Conservation (phyloP, 2,888 invertebrate species). For the Lycophotia porphyrea region DNA sequence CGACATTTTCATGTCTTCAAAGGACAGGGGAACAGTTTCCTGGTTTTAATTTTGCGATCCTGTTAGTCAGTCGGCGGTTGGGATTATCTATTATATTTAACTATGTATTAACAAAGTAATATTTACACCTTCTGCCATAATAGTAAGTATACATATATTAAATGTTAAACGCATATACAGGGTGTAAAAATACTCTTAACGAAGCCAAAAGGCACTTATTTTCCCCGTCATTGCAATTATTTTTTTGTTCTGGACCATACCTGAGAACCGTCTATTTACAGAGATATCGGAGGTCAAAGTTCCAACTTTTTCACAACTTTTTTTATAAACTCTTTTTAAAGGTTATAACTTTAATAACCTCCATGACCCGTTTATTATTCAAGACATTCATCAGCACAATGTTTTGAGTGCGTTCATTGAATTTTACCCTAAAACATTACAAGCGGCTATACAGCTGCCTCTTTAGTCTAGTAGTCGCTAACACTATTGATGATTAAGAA, state of each 20-base stretch:
- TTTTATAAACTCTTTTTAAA: too few relatives aligned
- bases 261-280: too few relatives aligned
- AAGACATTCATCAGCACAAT: too few relatives aligned
- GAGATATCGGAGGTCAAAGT: too few relatives aligned
- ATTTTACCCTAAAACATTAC: background rate
- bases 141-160: background rate
- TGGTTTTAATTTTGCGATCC: constrained; percentile 29
- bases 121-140: background rate
- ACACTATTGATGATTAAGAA: too few relatives aligned
- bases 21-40: constrained; percentile 11
- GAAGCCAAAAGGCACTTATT: too few relatives aligned
- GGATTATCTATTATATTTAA: background rate
- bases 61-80: background rate
- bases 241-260: too few relatives aligned
- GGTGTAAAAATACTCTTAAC: background rate
- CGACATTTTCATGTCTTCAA: constrained; percentile 18
- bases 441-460: background rate
- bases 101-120: background rate
- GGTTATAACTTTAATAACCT: too few relatives aligned
- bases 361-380: too few relatives aligned
- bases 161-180: background rate
- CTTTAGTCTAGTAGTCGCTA: background rate
- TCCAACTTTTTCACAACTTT: too few relatives aligned
- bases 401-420: too few relatives aligned
- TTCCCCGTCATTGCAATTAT: too few relatives aligned